phyloP scores from a whole-genome alignment of 37 sponge, comb jelly and placozoan genomes.

The Trichoplax adhaerens region DNA sequence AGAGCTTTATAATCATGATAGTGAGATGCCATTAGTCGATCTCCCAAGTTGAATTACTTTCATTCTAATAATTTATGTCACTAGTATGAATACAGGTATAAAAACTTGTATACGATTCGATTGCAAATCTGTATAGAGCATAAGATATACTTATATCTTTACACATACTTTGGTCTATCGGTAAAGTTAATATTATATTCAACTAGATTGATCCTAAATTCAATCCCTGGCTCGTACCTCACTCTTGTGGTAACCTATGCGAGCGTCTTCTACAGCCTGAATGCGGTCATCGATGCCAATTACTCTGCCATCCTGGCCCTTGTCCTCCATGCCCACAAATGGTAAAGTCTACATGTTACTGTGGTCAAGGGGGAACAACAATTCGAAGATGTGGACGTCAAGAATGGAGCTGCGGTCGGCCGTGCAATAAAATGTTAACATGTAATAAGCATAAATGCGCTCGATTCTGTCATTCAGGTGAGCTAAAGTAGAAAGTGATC shows the following conservation, averaged over 20 bases:
- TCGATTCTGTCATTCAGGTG: conserved; percentile 60
- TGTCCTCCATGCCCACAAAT: conserved; percentile 89
- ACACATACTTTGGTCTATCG: too few relatives aligned
- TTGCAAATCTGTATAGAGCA: too few relatives aligned
- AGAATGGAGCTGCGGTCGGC: conserved; percentile 69
- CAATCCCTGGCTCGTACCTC: conserved; percentile 80
- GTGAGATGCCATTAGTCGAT: too few relatives aligned
- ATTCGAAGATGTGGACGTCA: conserved; percentile 54
- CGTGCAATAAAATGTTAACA: conserved; percentile 38
- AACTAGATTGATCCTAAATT: conserved; percentile 44
- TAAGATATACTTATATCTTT: too few relatives aligned
- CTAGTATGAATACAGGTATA: too few relatives aligned
- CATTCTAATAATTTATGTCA: too few relatives aligned
- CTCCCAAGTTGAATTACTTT: too few relatives aligned
- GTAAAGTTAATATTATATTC: too few relatives aligned
- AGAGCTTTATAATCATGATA: too few relatives aligned
- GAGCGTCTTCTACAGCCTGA: conserved; percentile 33
- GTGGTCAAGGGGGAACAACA: conserved; percentile 28
- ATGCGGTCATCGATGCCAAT: conserved; percentile 71
- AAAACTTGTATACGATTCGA: too few relatives aligned
- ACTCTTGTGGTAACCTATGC: conserved; percentile 90
- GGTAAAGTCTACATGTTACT: conserved; percentile 40
- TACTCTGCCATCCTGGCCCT: conserved; percentile 92
- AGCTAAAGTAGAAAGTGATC: neutral
- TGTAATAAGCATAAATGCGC: conserved; percentile 67